These are phyloP conservation scores for Cryptocephalus primarius DNA, from an alignment of 2,888 invertebrate species.

Conservation along the genomic window DNA sequence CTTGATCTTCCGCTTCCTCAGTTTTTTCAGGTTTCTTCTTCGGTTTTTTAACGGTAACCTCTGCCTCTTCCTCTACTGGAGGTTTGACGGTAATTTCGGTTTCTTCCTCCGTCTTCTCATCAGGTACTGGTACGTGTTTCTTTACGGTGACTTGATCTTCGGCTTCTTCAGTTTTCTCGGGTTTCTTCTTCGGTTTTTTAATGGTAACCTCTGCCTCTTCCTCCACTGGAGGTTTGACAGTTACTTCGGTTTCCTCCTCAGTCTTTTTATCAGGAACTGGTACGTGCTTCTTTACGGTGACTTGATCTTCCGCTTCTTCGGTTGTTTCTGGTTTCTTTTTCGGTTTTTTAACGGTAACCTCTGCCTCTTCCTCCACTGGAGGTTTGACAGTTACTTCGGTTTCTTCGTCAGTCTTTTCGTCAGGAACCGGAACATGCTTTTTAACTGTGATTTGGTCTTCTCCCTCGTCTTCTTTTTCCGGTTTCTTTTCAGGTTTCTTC, in stretches of 20 bases:
- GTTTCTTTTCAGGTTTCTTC: slow-evolving; percentile 17
- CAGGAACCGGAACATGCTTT: slow-evolving; percentile 17
- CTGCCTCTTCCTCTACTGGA: slow-evolving; percentile 21
- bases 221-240: slow-evolving; percentile 12
- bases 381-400: slow-evolving; percentile 39
- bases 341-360: slow-evolving; percentile 13
- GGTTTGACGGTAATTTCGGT: slow-evolving; percentile 13
- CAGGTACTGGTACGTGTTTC: slow-evolving; percentile 23
- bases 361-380: slow-evolving; percentile 29
- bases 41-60: slow-evolving; percentile 12
- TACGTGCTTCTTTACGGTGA: slow-evolving; percentile 15
- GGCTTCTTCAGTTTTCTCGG: slow-evolving; percentile 32
- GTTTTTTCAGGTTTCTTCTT: slow-evolving; percentile 18
- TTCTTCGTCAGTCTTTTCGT: slow-evolving; percentile 15
- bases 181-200: slow-evolving; percentile 25
- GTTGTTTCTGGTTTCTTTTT: slow-evolving; percentile 15
- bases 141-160: slow-evolving; percentile 15
- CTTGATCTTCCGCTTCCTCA: slow-evolving; percentile 15
- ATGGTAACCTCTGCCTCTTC: slow-evolving; percentile 9
- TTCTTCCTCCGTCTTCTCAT: slow-evolving; percentile 16
- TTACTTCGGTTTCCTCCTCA: slow-evolving; percentile 22
- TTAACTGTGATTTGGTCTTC: slow-evolving; percentile 23
- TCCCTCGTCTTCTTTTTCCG: slow-evolving; percentile 24
- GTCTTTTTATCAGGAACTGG: slow-evolving; percentile 33
- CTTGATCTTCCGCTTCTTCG: slow-evolving; percentile 13